Conservation (phyloP, 1,140 invertebrate species). For the Hylyphantes graminicola region DNA sequence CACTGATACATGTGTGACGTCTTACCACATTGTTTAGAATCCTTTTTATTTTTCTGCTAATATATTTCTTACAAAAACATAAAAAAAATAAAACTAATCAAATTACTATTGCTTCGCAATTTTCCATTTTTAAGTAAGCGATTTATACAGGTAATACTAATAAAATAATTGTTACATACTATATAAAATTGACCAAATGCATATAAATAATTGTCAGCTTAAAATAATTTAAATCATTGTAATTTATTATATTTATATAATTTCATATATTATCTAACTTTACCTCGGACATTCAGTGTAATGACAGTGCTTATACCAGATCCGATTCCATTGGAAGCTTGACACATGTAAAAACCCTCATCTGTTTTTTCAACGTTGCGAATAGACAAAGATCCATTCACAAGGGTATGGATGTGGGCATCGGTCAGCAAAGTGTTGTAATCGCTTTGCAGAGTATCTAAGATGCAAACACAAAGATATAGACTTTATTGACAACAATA, state of each 20-base stretch:
- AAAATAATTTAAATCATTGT: no score
- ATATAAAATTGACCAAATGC: no score
- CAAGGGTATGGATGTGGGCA: slow-evolving; percentile 65
- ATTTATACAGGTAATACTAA: no score
- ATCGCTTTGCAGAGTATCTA: slow-evolving; percentile 58
- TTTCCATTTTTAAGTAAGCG: no score
- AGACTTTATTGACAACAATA: background rate
- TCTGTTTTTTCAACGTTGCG: slow-evolving; percentile 66
- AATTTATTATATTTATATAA: background rate
- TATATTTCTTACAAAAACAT: no score
- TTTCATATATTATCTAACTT: background rate
- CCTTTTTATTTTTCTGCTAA: no score
- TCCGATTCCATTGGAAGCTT: slow-evolving; percentile 93
- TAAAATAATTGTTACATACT: no score
- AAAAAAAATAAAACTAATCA: no score
- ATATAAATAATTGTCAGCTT: no score
- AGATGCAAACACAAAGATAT: background rate
- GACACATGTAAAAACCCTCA: slow-evolving; percentile 77
- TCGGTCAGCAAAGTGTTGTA: slow-evolving; percentile 62
- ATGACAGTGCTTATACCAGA: slow-evolving; percentile 69
- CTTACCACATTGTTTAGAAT: no score
- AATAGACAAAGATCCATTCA: slow-evolving; percentile 69
- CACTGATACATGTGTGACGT: no score
- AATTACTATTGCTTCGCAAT: no score
- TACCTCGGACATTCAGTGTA: slow-evolving; percentile 67